These are phyloP conservation scores for Oxyura jamaicensis DNA, from an alignment of 2,113 vertebrate genomes.

Conservation along the genomic window DNA sequence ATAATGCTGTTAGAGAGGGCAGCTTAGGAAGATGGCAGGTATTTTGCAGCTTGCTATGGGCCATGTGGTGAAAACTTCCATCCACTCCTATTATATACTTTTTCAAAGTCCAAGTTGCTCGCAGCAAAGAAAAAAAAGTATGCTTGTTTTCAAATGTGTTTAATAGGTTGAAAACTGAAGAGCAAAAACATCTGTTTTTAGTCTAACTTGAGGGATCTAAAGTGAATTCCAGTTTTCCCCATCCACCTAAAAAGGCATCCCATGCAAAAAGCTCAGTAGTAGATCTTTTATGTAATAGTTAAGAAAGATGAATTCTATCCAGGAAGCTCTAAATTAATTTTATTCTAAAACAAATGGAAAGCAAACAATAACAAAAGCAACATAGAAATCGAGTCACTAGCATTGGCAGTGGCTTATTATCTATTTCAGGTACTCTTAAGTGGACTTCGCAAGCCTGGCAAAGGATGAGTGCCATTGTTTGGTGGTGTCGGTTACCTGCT, in stretches of 20 bases:
- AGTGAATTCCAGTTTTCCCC: too few species aligned
- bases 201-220: too few species aligned
- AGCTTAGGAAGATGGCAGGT: background rate
- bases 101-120: background rate
- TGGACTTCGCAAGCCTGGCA: background rate
- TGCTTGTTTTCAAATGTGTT: background rate
- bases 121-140: background rate
- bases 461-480: fast-evolving
- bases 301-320: background rate
- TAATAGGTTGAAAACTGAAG: background rate
- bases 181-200: too few species aligned
- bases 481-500: background rate
- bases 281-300: background rate
- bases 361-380: too few species aligned
- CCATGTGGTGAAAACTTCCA: background rate
- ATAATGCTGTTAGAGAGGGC: background rate
- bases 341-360: background rate
- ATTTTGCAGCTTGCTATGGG: background rate
- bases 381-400: too few species aligned
- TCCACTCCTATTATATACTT: background rate
- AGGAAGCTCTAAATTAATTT: background rate
- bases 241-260: background rate
- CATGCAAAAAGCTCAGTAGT: background rate
- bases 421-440: background rate
- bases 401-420: background rate